Conservation (phyloP, 1,140 invertebrate species). For the Hestina assimilis region DNA sequence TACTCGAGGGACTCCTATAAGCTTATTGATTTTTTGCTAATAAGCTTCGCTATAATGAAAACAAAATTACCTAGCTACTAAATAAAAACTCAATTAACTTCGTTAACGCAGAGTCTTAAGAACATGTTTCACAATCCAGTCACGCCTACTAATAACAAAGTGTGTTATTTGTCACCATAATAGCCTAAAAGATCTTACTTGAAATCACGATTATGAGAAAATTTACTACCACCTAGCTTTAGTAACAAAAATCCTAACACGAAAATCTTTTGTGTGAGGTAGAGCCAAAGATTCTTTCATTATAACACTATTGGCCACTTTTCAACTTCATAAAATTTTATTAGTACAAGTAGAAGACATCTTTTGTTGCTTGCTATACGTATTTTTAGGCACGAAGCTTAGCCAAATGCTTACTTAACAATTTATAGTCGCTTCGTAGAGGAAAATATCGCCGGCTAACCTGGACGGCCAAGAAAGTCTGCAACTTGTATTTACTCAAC, state of each 20-base stretch:
- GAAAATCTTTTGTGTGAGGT: background rate
- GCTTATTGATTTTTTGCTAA: too few relatives aligned
- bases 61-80: constrained; percentile 1
- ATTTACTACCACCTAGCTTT: constrained; percentile 37
- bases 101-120: constrained; percentile 27
- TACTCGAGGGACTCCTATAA: too few relatives aligned
- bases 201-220: constrained; percentile 53
- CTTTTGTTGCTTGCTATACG: constrained; percentile 27
- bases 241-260: constrained; percentile 26
- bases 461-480: constrained; percentile 15
- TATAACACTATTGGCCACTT: constrained; percentile 22
- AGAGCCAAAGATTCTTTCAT: constrained; percentile 12
- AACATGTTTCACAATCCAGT: constrained; percentile 51
- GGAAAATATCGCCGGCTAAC: constrained; percentile 23
- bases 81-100: constrained; percentile 23
- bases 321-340: constrained; percentile 31
- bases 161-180: constrained; percentile 58
- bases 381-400: constrained; percentile 25
- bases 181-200: constrained; percentile 46
- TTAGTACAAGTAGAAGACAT: constrained; percentile 22
- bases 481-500: constrained; percentile 17
- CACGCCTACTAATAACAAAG: constrained; percentile 56
- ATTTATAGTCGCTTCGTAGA: constrained; percentile 22
- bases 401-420: constrained; percentile 30
- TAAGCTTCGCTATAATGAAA: too few relatives aligned